Conservation (phyloP, 2,888 invertebrate species). For the Zaprionus bogoriensis region DNA sequence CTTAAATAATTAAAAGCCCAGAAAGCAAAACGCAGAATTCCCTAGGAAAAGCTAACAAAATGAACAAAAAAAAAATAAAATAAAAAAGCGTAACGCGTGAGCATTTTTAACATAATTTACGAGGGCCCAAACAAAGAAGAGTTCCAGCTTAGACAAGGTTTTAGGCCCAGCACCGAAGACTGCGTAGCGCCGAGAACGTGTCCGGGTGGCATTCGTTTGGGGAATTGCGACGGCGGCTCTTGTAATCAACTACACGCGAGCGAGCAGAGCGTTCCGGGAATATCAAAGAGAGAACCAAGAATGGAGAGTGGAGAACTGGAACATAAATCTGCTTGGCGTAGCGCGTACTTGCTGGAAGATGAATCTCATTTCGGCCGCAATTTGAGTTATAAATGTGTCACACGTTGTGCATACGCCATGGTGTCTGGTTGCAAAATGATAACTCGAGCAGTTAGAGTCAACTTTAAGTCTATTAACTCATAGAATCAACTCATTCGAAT, state of each 20-base stretch:
- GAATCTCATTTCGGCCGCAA: slow-evolving; percentile 42
- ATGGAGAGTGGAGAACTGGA: slow-evolving; percentile 11
- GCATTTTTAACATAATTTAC: slow-evolving; percentile 40
- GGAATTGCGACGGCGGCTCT: background rate
- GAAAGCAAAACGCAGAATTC: slow-evolving; percentile 15
- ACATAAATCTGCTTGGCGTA: slow-evolving; percentile 61
- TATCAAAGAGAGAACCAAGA: slow-evolving; percentile 9
- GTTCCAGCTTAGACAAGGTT: slow-evolving; percentile 14
- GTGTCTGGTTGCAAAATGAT: slow-evolving; percentile 2
- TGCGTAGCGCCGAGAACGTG: slow-evolving; percentile 20
- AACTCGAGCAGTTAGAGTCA: background rate
- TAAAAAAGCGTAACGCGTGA: slow-evolving; percentile 23
- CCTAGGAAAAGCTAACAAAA: slow-evolving; percentile 12
- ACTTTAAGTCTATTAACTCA: background rate
- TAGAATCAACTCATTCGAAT: background rate
- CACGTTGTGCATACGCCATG: slow-evolving; percentile 53
- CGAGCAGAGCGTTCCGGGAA: slow-evolving; percentile 13
- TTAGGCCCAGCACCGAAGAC: slow-evolving; percentile 20
- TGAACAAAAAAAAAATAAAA: background rate
- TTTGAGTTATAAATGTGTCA: slow-evolving; percentile 36
- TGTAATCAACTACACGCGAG: slow-evolving; percentile 10
- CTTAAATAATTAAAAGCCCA: slow-evolving; percentile 51
- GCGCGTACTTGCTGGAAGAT: slow-evolving; percentile 27
- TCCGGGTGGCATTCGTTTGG: slow-evolving; percentile 7
- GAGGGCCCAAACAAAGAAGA: slow-evolving; percentile 30